Evolutionary conservation across 2,113 vertebrate species (phyloP).

Genomic region (Brachirus orientalis): DNA sequence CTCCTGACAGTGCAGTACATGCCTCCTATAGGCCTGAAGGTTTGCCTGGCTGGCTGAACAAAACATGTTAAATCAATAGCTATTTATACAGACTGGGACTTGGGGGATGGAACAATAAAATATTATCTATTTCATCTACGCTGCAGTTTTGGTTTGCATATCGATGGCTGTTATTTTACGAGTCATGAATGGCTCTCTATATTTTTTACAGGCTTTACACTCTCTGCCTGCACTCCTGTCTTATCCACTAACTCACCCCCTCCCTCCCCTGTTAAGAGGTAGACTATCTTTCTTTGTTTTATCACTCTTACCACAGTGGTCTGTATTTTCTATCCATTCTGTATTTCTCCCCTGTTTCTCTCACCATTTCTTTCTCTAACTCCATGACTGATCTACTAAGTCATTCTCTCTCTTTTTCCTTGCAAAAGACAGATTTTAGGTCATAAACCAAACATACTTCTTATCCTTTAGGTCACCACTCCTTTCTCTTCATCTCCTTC

Average conservation of each 20-base stretch:
- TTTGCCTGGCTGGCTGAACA: conserved; percentile 84
- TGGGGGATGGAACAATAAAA: conserved; percentile 70
- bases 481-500: conserved; percentile 1
- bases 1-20: conserved; percentile 7
- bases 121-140: conserved; percentile 70
- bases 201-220: conserved; percentile 52
- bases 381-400: neutral
- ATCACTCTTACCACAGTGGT: conserved; percentile 14
- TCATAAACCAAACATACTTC: conserved; percentile 25
- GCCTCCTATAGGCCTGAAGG: conserved; percentile 66
- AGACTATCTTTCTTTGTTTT: conserved; percentile 21
- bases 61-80: conserved; percentile 89
- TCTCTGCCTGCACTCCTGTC: conserved; percentile 1
- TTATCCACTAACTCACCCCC: neutral
- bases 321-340: conserved; percentile 18
- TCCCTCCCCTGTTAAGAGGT: neutral
- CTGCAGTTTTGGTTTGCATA: conserved; percentile 69
- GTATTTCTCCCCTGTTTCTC: conserved; percentile 5
- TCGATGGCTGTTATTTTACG: conserved; percentile 67
- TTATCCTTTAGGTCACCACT: neutral
- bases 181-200: conserved; percentile 57
- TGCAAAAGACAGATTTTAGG: conserved; percentile 4
- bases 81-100: conserved; percentile 82
- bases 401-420: neutral
- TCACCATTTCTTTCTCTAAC: neutral